Conservation (phyloP, 2,113 vertebrate genomes). For the Peromyscus polionotus region DNA sequence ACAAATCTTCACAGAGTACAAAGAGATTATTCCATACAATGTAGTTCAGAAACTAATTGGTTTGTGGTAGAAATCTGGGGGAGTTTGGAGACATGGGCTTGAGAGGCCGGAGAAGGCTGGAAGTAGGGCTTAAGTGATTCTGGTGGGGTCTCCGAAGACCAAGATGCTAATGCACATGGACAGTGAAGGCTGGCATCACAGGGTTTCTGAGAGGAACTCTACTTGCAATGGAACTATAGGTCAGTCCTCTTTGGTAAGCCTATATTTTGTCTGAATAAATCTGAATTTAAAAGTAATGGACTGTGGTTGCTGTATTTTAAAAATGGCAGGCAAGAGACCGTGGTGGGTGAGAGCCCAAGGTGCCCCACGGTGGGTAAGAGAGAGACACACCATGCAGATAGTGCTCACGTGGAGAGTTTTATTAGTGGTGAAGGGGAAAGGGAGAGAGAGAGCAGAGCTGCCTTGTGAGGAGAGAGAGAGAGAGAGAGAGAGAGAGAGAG, state of each 20-base stretch:
- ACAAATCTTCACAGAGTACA: no score
- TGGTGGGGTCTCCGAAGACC: background rate
- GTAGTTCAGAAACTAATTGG: background rate
- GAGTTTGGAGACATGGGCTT: background rate
- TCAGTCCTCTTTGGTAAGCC: background rate
- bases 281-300: background rate
- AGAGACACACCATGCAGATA: no score
- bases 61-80: background rate
- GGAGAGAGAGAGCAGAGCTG: no score
- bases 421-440: no score
- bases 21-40: no score
- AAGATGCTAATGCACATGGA: background rate
- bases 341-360: no score
- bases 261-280: background rate
- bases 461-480: no score
- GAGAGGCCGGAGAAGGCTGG: background rate
- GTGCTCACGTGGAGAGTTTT: no score
- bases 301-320: no score
- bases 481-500: no score
- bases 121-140: background rate
- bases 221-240: background rate
- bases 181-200: background rate
- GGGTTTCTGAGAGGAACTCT: background rate
- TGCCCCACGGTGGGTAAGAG: no score
- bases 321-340: no score